A percentile compares a stretch with the other conserved stretches of the same genome.
Evolutionary conservation across 2,113 vertebrate species (phyloP).

Genomic region (Cryptomyrus ogoouensis): DNA sequence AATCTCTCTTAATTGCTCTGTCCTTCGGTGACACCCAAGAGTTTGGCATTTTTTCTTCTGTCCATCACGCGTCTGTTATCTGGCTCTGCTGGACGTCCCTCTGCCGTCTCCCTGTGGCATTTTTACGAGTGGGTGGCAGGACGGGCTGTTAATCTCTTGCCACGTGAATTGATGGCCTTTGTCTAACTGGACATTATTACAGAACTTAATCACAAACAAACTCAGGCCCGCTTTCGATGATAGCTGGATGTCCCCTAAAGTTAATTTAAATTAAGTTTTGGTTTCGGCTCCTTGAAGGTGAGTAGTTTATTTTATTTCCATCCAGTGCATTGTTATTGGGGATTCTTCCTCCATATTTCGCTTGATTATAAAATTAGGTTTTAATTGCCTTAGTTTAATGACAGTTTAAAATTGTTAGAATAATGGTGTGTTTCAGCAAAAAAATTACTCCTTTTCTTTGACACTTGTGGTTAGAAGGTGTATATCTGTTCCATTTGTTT

Average conservation of each 20-base stretch:
- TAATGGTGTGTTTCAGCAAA: not conserved
- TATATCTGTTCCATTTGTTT: not conserved
- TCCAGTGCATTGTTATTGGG: not conserved
- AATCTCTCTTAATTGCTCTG: not conserved
- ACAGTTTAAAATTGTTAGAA: not conserved
- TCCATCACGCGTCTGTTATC: not conserved
- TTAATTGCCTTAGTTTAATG: not conserved
- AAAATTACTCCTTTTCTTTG: not conserved
- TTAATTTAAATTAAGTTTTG: not conserved
- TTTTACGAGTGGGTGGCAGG: slow-evolving; percentile 1
- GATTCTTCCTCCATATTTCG: not conserved
- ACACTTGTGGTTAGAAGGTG: not conserved
- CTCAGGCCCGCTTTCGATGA: not conserved
- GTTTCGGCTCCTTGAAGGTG: not conserved
- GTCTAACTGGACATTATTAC: slow-evolving; percentile 6
- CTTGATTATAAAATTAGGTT: not conserved
- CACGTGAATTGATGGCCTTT: not conserved
- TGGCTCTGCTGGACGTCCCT: not conserved
- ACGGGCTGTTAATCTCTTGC: not conserved
- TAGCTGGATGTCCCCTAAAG: not conserved
- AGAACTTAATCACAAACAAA: not conserved
- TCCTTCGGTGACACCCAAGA: not conserved
- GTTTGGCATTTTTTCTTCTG: not conserved
- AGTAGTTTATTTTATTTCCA: not conserved
- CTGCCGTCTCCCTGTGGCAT: no score